phyloP scores from a whole-genome alignment of 2,113 vertebrate genomes.

The Grammomys dolichurus region DNA sequence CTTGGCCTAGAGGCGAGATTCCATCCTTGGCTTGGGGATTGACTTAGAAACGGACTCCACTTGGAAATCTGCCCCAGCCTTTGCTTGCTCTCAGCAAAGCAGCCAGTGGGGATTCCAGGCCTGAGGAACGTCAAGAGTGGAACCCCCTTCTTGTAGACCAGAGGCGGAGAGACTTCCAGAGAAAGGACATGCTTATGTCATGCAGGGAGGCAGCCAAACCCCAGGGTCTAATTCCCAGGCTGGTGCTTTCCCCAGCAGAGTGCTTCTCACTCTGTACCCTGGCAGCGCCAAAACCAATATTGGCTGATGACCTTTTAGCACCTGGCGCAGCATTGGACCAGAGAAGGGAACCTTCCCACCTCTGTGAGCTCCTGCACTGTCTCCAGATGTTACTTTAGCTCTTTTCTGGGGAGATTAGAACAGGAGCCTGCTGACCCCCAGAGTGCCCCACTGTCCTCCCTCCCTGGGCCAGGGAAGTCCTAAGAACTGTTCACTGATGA shows the following conservation, averaged over 20 bases:
- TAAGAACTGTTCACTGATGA: neutral
- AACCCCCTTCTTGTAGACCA: neutral
- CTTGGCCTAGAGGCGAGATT: neutral
- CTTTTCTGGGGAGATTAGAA: neutral
- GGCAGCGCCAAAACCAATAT: neutral
- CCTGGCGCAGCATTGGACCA: neutral
- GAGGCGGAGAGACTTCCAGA: neutral
- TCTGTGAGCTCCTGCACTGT: neutral
- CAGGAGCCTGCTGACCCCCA: neutral
- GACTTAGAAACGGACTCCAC: neutral
- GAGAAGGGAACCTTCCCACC: neutral
- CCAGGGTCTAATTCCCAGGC: neutral
- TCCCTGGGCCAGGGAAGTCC: neutral
- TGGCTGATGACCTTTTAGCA: neutral
- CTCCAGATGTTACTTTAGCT: neutral
- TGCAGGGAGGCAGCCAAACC: neutral
- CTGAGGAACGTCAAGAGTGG: no score
- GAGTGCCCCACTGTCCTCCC: neutral
- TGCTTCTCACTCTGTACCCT: neutral
- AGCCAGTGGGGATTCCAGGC: neutral
- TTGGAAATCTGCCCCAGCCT: neutral
- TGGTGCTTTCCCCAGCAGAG: neutral
- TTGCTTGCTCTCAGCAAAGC: neutral
- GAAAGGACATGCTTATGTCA: neutral
- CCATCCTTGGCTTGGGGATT: neutral